Conservation (phyloP, 2,797 vertebrate species). For the Sebastes melanostomus region DNA sequence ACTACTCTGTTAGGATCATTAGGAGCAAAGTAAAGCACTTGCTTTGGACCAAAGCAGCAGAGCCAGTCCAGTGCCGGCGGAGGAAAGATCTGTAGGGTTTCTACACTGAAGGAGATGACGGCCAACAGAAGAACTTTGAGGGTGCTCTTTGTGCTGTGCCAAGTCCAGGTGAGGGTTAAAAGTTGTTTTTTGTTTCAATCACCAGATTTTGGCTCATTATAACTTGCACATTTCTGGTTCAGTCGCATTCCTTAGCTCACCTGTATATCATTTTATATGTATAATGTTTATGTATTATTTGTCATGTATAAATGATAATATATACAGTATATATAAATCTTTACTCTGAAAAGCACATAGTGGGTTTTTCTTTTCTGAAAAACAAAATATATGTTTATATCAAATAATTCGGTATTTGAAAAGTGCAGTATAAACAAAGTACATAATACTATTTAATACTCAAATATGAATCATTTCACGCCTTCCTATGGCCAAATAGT, state of each 20-base stretch:
- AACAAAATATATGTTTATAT: neutral
- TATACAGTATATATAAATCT: too few species aligned
- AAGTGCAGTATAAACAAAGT: neutral
- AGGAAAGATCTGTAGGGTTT: neutral
- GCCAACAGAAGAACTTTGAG: neutral
- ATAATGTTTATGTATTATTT: neutral
- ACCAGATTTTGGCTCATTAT: neutral
- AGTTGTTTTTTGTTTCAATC: neutral
- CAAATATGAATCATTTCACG: neutral
- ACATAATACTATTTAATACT: neutral
- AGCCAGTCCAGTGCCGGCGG: neutral
- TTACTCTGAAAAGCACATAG: neutral
- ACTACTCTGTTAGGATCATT: neutral
- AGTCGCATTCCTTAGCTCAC: neutral
- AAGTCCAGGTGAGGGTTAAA: constrained; percentile 47
- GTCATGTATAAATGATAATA: neutral
- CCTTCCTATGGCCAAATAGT: neutral
- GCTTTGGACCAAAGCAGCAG: neutral
- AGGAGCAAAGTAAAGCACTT: neutral
- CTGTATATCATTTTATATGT: neutral
- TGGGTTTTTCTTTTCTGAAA: neutral
- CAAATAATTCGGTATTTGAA: neutral
- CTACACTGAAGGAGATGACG: neutral
- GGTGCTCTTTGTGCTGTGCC: constrained; percentile 16
- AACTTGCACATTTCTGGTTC: neutral